Base-by-base conservation (phyloP, 1,140 invertebrate genomes). In the Saxidomus purpurata region DNA sequence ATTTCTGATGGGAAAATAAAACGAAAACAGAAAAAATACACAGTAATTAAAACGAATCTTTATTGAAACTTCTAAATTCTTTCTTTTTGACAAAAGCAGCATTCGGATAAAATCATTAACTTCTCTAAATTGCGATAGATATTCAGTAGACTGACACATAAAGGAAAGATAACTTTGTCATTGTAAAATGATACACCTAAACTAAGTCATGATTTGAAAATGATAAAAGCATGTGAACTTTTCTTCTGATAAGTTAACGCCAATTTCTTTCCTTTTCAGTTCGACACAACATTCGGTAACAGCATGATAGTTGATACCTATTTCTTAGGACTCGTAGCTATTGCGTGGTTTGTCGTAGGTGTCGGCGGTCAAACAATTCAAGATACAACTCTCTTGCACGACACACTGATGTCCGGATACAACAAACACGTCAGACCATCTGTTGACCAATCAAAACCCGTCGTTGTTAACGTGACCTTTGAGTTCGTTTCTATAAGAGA, bases 371-470 rank as follows among this genome's bases (percentile, higher is more conserved):
- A 52, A 59, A 80, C 47, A 36, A 52, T 55, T 6, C 25, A 52
- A 15, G 47, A 49, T 25, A 36, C 38, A 55, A n/a, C 25, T 28
- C 15, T 22, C 25, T 59, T 80, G 25, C 55, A 80, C 31, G 15
- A 59, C 3, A 80, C 77, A 36, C 25, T 49, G 34, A 6, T 36
- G 47, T 52, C 76, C 0, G 47, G 43, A 49, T 89, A 89, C 36
- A 87, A 87, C 69, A 91, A 83, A 59, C 25, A 87, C 28, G 36
- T 91, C n/a, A 40, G 90, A 1, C 90, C 87, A 17, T 13, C 47
- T 1, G 52, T 40, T 19, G 59, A 89, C 28, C 87, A 89, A 28
- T 77, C 76, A 0, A 19, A 87, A 36, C 76, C 77, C 0, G 52
- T 82, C 17, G n/a, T 43, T 55, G 49, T 91, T 13, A 85, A 87